Evolutionary conservation across 2,797 vertebrate species (phyloP), one percentile per base, ranked within the genome.

Genomic region (Peromyscus nudipes): DNA sequence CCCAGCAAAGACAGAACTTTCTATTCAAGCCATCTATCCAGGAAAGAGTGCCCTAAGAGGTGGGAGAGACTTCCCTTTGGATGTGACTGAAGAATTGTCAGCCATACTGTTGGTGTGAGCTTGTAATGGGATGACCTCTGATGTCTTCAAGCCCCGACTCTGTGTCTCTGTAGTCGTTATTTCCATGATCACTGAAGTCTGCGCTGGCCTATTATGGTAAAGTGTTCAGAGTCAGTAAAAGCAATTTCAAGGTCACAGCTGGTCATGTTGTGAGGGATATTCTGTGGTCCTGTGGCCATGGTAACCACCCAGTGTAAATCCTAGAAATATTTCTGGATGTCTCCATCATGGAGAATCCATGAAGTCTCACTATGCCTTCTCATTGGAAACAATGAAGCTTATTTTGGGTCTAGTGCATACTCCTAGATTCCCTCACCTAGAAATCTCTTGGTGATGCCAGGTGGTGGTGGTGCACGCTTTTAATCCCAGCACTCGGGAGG

Each of bases 241-340:
- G 37, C 46, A 25, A 1, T 40, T 46, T 84, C 71, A 77, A 17
- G n/a, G 82, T 81, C 55, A 73, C 46, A 93, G 46, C 23, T 57
- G 19, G 49, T 37, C 73, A 4, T 29, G 10, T 79, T 84, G 71
- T 65, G 73, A 40, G 52, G 21, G 13, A 21, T 67, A 77, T 60
- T 95, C 81, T 73, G 34, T 16, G 83, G 40, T 34, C 49, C 77
- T 43, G n/a, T 46, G 40, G 31, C 31, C 11, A 29, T 57, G 29
- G 46, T 60, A 80, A 93, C 34, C 85, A 40, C 16, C 10, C 29
- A 34, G 2, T 21, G 60, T 75, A 55, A 40, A 87, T 17, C 37
- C 86, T 65, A 76, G 67, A 62, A 76, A 80, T 95, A 80, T 57
- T 91, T 87, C 37, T 77, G 43, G 29, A 82, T 75, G 34, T 86